A percentile compares a stretch with the other conserved stretches of the same genome.
These are phyloP conservation scores for Cercopithecus mona DNA, from an alignment of 2,113 vertebrate genomes.

Conservation along the genomic window DNA sequence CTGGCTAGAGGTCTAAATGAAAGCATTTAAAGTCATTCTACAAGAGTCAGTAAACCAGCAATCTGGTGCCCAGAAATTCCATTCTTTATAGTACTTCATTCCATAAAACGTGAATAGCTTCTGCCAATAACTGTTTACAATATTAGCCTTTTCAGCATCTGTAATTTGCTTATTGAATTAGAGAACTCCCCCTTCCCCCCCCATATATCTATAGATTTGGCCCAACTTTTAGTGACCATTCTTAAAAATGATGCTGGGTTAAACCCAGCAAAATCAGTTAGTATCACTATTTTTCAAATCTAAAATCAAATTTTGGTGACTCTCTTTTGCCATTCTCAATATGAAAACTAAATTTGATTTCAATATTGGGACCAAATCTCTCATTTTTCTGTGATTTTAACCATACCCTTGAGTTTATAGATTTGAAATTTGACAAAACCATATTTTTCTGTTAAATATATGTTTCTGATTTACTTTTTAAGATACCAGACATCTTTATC, in stretches of 20 bases:
- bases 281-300: background rate
- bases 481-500: background rate
- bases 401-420: background rate
- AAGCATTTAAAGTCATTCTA: background rate
- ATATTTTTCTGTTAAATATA: background rate
- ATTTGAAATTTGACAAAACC: background rate
- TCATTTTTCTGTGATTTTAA: background rate
- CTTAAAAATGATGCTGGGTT: background rate
- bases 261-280: background rate
- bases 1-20: background rate
- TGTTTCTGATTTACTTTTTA: background rate
- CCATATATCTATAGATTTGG: background rate
- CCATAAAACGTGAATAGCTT: background rate
- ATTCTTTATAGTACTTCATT: background rate
- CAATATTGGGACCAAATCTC: background rate
- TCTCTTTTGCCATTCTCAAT: background rate
- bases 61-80: background rate
- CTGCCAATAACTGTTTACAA: background rate
- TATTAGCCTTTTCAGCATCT: background rate
- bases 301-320: background rate
- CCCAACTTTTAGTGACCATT: background rate
- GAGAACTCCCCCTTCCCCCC: background rate
- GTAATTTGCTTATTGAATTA: background rate
- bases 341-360: background rate
- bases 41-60: background rate